Evolutionary conservation across 2,797 vertebrate genomes (phyloP), one percentile per base, ranked within the genome.

Genomic region (Rhinogobio ventralis): DNA sequence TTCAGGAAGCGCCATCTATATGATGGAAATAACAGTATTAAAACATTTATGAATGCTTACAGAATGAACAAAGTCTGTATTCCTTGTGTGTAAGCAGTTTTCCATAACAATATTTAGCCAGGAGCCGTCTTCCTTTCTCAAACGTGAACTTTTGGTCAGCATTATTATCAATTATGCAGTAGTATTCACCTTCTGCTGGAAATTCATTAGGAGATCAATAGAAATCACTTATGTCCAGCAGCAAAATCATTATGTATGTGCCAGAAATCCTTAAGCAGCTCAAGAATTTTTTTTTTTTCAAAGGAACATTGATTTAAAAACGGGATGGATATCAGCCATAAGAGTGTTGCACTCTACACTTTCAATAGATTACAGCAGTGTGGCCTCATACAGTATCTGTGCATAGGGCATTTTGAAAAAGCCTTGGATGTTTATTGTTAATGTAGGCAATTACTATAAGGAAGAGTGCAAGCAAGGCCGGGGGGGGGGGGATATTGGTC

Each of bases 121-220:
- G 62, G 62, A 86, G 83, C 69, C 7, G 7, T 57, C 13, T 77
- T 64, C 36, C 51, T 66, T 72, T 69, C 84, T 82, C 74, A 73
- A 30, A 82, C 23, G 33, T 64, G 28, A 78, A 20, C 28, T 46
- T 77, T 62, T 46, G 28, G 57, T 89, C 74, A 79, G 49, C 64
- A 64, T 72, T 82, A 84, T 91, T 90, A 93, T 95, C 92, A 92
- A 92, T 94, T 93, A 94, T 94, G 93, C 90, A 90, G 91, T 88
- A 91, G 89, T 92, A 66, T 92, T 91, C 90, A 92, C 92, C 55
- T 80, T 87, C 49, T 82, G 75, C 74, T 92, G 49, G 55, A 79
- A 79, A 85, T 87, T 87, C 79, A 91, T 92, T 92, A 91, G 88
- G 60, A 92, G 92, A 94, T 94, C 93, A 93, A 93, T 92, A 90